Percentiles rank a stretch among this genome's conserved stretches.
Conservation (phyloP, 2,888 invertebrate species). For the Girardia tigrina region DNA sequence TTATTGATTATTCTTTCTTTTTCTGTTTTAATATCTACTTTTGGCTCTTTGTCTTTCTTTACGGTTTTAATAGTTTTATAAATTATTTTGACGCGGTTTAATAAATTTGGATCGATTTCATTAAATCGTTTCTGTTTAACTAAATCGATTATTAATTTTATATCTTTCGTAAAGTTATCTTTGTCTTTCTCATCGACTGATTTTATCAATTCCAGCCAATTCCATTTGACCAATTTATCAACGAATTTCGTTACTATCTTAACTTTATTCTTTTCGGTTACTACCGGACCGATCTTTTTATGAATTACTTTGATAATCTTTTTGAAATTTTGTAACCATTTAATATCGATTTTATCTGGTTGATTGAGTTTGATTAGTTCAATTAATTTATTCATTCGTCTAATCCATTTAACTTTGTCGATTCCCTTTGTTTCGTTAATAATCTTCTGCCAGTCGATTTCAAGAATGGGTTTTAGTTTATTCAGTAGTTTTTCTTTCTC, state of each 20-base stretch:
- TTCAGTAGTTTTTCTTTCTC: not conserved
- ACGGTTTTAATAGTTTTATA: not conserved
- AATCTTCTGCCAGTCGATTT: not conserved
- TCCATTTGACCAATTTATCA: not conserved
- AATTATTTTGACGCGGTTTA: not conserved
- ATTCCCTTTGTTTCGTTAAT: conserved; percentile 8
- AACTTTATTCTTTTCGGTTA: not conserved
- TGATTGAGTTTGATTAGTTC: not conserved
- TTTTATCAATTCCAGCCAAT: not conserved
- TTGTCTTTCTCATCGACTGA: not conserved
- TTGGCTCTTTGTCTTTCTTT: not conserved
- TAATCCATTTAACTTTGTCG: not conserved
- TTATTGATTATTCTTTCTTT: not conserved
- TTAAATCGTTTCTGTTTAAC: not conserved
- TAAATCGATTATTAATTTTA: not conserved
- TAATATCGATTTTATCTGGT: not conserved
- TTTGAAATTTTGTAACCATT: conserved; percentile 8
- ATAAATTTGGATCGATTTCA: not conserved
- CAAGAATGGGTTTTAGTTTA: not conserved
- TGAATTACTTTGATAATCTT: not conserved
- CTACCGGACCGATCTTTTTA: not conserved
- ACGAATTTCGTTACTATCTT: not conserved
- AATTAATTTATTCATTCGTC: not conserved
- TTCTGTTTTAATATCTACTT: not conserved
- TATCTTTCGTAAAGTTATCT: not conserved